Percentiles rank a stretch among this genome's conserved stretches.
These are phyloP conservation scores for Tetheella fluctuosa DNA, from an alignment of 2,888 invertebrate genomes.

Conservation along the genomic window DNA sequence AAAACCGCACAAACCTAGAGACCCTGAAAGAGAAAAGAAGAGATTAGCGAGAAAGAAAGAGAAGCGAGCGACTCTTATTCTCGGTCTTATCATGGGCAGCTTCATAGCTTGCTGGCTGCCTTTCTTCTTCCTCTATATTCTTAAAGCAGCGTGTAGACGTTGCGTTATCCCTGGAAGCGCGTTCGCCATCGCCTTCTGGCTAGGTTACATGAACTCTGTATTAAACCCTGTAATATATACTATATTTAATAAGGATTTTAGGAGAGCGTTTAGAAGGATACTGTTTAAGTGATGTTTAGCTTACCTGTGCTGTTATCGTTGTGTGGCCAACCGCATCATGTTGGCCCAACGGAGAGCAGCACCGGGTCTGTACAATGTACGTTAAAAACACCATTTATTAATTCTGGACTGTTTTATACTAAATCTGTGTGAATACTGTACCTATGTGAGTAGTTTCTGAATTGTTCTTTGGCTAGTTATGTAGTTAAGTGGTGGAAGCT, in stretches of 20 bases:
- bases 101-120: slow-evolving; percentile 99
- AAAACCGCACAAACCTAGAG: slow-evolving; percentile 91
- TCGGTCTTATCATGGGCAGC: slow-evolving; percentile 99
- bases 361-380: slow-evolving; percentile 85
- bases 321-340: slow-evolving; percentile 86
- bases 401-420: neutral
- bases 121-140: slow-evolving; percentile 97
- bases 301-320: slow-evolving; percentile 92
- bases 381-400: slow-evolving; percentile 42
- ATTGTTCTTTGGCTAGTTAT: neutral
- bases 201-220: slow-evolving; percentile 98
- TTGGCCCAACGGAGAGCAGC: slow-evolving; percentile 86
- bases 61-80: slow-evolving; percentile 96
- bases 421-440: neutral
- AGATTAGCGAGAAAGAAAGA: slow-evolving; percentile 97
- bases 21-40: slow-evolving; percentile 96
- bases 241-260: slow-evolving; percentile 98
- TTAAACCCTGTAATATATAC: slow-evolving; percentile 98
- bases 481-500: neutral
- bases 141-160: slow-evolving; percentile 90
- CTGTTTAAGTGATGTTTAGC: slow-evolving; percentile 97
- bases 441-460: neutral
- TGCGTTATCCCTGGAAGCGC: slow-evolving; percentile 92
- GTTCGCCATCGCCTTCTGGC: slow-evolving; percentile 97
- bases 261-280: slow-evolving; percentile 97